These are phyloP conservation scores for Atta colombica DNA, from an alignment of 1,140 invertebrate species.

Conservation along the genomic window DNA sequence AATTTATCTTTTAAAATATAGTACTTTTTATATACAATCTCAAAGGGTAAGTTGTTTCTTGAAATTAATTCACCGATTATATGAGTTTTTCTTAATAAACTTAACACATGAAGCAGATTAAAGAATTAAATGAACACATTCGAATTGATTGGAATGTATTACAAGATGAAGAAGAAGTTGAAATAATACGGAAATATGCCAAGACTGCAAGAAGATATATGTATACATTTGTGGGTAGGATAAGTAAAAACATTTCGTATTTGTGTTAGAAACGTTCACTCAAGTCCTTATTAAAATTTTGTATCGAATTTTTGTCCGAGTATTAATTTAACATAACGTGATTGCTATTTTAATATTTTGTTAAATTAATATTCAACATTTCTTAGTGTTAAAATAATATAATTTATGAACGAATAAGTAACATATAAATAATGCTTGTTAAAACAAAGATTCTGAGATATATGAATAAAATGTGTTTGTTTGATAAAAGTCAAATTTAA, in stretches of 20 bases:
- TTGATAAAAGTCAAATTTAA: too few relatives aligned
- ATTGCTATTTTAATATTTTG: too few relatives aligned
- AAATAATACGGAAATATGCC: slow-evolving; percentile 46
- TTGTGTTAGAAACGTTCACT: too few relatives aligned
- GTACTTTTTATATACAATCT: slow-evolving; percentile 32
- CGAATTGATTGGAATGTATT: slow-evolving; percentile 35
- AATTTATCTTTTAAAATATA: slow-evolving; percentile 41
- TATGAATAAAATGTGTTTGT: too few relatives aligned
- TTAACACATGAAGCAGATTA: slow-evolving; percentile 1
- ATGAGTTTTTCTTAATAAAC: neutral
- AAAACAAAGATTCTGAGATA: too few relatives aligned
- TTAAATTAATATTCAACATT: too few relatives aligned
- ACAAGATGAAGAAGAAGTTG: slow-evolving; percentile 16
- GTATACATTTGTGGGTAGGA: slow-evolving; percentile 22
- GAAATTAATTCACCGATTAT: neutral
- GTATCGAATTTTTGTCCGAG: too few relatives aligned
- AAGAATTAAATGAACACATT: slow-evolving; percentile 39
- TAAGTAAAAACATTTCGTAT: neutral
- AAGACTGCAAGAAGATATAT: neutral
- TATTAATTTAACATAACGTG: too few relatives aligned
- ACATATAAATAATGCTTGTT: too few relatives aligned
- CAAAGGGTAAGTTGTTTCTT: slow-evolving; percentile 11
- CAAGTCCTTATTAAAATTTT: too few relatives aligned
- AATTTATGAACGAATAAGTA: too few relatives aligned
- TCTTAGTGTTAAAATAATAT: too few relatives aligned